A percentile compares a stretch with the other conserved stretches of the same genome.
Conservation (phyloP, 2,113 vertebrate species). For the Noctilio leporinus region DNA sequence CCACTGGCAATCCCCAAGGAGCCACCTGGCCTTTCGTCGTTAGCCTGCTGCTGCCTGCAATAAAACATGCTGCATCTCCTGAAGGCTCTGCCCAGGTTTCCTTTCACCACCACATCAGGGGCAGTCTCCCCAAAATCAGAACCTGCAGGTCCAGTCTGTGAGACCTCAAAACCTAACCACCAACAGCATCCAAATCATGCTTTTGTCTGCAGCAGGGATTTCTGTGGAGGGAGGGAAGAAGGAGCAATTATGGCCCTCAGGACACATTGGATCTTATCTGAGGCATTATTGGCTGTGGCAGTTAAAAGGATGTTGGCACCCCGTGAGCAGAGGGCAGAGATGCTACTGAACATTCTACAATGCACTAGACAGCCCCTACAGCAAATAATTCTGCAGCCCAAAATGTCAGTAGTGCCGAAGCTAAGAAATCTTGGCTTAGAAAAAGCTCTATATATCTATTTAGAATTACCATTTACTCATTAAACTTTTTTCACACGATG, state of each 20-base stretch:
- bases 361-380: not conserved
- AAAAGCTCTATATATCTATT: not conserved
- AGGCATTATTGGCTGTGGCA: not conserved
- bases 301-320: not conserved
- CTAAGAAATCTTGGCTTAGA: not conserved
- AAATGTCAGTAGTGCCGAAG: not conserved
- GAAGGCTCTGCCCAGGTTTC: too few relatives aligned
- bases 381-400: not conserved
- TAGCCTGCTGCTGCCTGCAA: too few relatives aligned
- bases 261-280: not conserved
- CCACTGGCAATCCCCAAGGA: too few relatives aligned
- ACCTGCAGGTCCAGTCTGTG: too few relatives aligned
- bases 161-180: too few relatives aligned
- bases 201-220: not conserved
- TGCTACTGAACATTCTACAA: not conserved
- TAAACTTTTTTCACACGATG: not conserved
- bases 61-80: too few relatives aligned
- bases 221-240: not conserved
- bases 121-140: too few relatives aligned
- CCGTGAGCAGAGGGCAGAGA: not conserved
- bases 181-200: not conserved
- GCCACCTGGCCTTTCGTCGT: too few relatives aligned
- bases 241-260: rapidly evolving
- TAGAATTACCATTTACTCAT: not conserved
- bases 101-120: too few relatives aligned